Conservation (phyloP, 1,140 invertebrate genomes). For the Drosophila quadrilineata region DNA sequence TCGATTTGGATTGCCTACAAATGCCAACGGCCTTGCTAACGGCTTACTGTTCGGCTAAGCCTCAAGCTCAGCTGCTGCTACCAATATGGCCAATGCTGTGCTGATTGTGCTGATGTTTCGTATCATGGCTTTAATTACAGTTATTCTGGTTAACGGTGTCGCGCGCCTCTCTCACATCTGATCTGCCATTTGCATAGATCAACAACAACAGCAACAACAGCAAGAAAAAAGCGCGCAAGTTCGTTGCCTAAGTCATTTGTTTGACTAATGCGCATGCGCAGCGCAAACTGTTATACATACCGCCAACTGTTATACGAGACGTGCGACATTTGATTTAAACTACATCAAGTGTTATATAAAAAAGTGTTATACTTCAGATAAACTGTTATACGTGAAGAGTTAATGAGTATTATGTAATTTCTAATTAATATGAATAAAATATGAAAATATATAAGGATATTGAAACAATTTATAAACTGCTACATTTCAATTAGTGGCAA, state of each 20-base stretch:
- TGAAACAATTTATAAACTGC: too few species aligned
- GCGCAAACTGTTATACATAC: constrained; percentile 7
- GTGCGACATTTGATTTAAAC: background rate
- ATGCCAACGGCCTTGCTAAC: constrained; percentile 63
- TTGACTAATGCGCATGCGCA: constrained; percentile 36
- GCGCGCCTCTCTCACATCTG: too few species aligned
- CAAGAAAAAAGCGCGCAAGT: constrained; percentile 36
- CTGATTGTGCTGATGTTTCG: constrained; percentile 5
- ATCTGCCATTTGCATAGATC: constrained; percentile 64
- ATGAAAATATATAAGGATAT: too few species aligned
- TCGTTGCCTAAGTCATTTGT: constrained; percentile 47
- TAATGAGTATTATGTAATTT: too few species aligned
- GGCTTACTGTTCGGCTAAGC: constrained; percentile 56
- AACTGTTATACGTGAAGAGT: background rate
- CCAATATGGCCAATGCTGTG: constrained; percentile 21
- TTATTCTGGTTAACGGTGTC: constrained; percentile 60
- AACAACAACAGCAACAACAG: too few species aligned
- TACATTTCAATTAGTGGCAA: too few species aligned
- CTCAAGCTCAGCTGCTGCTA: constrained; percentile 2
- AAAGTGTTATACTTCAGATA: background rate
- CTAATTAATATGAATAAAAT: too few species aligned
- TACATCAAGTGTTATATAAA: background rate
- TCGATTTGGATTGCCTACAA: constrained; percentile 29
- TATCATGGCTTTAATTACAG: constrained; percentile 64
- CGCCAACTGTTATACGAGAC: background rate